Conservation (phyloP, 2,113 vertebrate species). For the Coryphaenoides rupestris region DNA sequence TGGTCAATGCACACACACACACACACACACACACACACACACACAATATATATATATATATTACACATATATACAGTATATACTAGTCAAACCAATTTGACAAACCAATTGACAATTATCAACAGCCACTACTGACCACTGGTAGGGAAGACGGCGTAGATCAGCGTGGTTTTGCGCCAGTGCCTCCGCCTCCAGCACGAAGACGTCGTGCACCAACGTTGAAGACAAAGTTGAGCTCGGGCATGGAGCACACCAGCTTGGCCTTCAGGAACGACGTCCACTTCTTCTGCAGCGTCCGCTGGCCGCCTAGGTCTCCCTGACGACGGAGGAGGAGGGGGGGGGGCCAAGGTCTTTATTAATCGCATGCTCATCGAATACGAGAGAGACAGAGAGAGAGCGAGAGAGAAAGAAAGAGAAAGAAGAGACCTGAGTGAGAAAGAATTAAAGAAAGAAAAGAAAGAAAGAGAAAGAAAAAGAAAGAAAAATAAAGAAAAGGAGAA, state of each 20-base stretch:
- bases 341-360: background rate
- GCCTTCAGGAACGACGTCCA: slow-evolving; percentile 98
- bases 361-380: too few relatives aligned
- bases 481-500: background rate
- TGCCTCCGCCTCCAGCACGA: slow-evolving; percentile 79
- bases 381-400: background rate
- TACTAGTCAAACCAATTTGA: too few relatives aligned
- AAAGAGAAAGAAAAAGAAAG: background rate
- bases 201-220: slow-evolving; percentile 91
- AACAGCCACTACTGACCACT: slow-evolving; percentile 79
- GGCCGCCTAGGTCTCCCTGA: slow-evolving; percentile 90
- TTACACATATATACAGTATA: too few relatives aligned
- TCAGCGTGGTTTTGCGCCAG: slow-evolving; percentile 81
- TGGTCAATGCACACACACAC: too few relatives aligned
- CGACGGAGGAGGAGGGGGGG: background rate
- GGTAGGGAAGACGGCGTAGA: slow-evolving; percentile 92
- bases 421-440: background rate
- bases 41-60: too few relatives aligned
- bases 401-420: background rate
- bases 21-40: too few relatives aligned
- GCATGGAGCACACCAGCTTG: slow-evolving; percentile 87
- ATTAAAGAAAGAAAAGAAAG: background rate
- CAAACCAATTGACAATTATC: too few relatives aligned
- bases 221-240: slow-evolving; percentile 92
- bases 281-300: slow-evolving; percentile 92